A percentile compares a stretch with the other conserved stretches of the same genome.
Evolutionary conservation across 2,113 vertebrate species (phyloP).

Genomic region (Centropus bengalensis): DNA sequence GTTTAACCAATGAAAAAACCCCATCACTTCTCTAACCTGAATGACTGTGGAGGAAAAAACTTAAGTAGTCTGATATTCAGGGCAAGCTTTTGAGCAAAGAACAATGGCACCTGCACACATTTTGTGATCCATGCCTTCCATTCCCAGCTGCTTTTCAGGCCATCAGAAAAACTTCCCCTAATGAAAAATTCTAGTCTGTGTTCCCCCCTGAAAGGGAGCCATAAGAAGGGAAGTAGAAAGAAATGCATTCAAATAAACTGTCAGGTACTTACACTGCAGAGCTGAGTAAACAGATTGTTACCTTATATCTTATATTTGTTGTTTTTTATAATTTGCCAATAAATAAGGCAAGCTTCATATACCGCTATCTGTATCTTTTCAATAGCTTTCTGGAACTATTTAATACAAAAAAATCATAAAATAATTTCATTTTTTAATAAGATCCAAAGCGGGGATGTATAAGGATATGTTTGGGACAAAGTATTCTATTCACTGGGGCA

Average conservation of each 20-base stretch:
- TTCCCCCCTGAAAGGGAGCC: neutral
- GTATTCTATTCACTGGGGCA: neutral
- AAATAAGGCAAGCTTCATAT: neutral
- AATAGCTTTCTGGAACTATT: neutral
- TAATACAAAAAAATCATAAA: neutral
- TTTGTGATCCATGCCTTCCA: fast-evolving
- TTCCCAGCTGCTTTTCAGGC: neutral
- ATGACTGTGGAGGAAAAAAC: neutral
- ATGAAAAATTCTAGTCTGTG: neutral
- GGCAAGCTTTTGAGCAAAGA: neutral
- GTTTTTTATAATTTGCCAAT: neutral
- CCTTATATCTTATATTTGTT: neutral
- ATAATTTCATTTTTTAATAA: neutral
- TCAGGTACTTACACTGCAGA: neutral
- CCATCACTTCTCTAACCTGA: neutral
- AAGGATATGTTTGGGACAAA: fast-evolving
- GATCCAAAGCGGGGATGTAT: neutral
- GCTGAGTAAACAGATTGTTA: neutral
- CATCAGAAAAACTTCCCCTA: neutral
- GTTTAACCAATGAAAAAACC: neutral
- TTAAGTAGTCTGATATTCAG: neutral
- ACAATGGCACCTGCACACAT: neutral
- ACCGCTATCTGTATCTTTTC: neutral
- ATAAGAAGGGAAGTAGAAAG: neutral
- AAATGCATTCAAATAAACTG: neutral